Evolutionary conservation across 2,113 vertebrate species (phyloP).

Genomic region (Cettia cetti): DNA sequence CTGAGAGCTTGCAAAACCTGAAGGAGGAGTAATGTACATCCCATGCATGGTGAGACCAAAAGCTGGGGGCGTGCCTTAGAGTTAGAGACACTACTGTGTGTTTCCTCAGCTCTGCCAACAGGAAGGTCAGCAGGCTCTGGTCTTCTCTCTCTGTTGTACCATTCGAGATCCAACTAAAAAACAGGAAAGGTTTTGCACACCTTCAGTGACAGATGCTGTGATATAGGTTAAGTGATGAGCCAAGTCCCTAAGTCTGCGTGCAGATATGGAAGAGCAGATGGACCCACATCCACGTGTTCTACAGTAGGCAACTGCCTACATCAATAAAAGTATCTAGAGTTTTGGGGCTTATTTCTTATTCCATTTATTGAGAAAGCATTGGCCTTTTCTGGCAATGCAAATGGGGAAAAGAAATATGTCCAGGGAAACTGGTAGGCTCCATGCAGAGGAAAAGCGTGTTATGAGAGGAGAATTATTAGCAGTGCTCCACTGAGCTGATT

Average conservation of each 20-base stretch:
- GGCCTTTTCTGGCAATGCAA: neutral
- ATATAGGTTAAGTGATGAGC: neutral
- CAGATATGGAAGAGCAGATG: neutral
- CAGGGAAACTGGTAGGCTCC: neutral
- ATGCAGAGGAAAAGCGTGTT: neutral
- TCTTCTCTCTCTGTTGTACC: neutral
- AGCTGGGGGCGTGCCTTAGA: neutral
- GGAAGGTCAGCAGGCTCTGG: neutral
- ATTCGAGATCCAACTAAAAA: neutral
- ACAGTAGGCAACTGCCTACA: neutral
- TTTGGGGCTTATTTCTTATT: neutral
- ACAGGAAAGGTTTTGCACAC: neutral
- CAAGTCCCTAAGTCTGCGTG: fast-evolving
- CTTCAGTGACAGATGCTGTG: neutral
- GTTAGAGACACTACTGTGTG: neutral
- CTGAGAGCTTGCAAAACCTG: neutral
- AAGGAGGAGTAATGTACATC: neutral
- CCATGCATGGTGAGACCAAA: neutral
- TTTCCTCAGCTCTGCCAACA: neutral
- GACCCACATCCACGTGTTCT: neutral
- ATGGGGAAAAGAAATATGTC: neutral
- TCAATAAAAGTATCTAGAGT: neutral
- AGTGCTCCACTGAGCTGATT: neutral
- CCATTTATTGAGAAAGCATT: neutral
- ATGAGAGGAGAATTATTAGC: neutral